These are phyloP conservation scores for Apaloderma vittatum DNA, from an alignment of 2,113 vertebrate genomes.

Conservation along the genomic window DNA sequence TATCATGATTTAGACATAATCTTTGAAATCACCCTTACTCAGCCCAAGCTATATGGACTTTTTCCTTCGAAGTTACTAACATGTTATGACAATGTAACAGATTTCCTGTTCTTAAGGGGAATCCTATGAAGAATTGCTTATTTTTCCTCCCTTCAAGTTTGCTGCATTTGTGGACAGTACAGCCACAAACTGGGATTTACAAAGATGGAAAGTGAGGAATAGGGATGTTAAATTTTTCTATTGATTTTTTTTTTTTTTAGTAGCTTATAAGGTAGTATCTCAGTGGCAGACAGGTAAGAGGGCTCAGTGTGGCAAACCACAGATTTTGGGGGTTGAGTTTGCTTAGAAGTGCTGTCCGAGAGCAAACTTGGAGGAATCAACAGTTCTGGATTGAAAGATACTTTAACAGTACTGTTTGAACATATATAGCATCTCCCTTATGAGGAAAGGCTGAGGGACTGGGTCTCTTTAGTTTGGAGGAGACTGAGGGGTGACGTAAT, in stretches of 20 bases:
- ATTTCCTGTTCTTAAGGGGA: neutral
- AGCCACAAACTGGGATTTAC: neutral
- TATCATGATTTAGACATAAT: neutral
- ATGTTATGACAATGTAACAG: neutral
- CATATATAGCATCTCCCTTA: too few relatives aligned
- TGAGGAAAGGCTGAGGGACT: too few relatives aligned
- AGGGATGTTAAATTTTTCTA: neutral
- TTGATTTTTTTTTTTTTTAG: neutral
- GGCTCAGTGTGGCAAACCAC: neutral
- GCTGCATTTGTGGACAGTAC: neutral
- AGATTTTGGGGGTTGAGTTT: neutral
- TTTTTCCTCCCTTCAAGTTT: neutral
- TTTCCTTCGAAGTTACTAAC: neutral
- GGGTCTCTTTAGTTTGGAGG: too few relatives aligned
- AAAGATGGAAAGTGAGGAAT: neutral
- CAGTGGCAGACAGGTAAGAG: neutral
- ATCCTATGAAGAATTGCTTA: neutral
- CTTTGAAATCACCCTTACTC: neutral
- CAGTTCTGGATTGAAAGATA: neutral
- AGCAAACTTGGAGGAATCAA: neutral
- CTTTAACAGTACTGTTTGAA: neutral
- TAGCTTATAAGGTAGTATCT: neutral
- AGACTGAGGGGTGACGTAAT: too few relatives aligned
- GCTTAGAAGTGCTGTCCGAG: neutral
- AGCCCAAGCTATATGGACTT: neutral